Conservation (phyloP, 2,888 invertebrate genomes). For the Plebejus melissa region DNA sequence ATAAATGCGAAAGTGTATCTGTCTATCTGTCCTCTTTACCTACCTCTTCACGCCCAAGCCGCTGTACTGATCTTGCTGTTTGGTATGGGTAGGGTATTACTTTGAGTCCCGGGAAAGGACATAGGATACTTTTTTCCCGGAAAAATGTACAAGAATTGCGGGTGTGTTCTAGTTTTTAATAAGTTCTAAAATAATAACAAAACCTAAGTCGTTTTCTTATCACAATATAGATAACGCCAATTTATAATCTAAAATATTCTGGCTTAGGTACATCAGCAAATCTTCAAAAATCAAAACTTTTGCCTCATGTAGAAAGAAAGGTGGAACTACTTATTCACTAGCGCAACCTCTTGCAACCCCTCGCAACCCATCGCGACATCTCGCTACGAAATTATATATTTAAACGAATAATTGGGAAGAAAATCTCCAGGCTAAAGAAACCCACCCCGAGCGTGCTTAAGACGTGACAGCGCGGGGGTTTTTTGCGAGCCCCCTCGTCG, state of each 20-base stretch:
- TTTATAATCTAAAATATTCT: neutral
- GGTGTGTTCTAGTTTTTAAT: too few relatives aligned
- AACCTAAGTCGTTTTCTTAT: too few relatives aligned
- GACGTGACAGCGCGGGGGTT: slow-evolving; percentile 61
- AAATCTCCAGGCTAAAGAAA: slow-evolving; percentile 29
- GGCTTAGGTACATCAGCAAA: neutral
- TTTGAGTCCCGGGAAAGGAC: too few relatives aligned
- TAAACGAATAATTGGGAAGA: slow-evolving; percentile 15
- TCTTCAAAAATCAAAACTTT: neutral
- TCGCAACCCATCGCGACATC: neutral
- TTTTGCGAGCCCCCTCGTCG: slow-evolving; percentile 68
- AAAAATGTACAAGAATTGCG: too few relatives aligned
- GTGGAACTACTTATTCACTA: neutral
- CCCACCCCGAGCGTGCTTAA: slow-evolving; percentile 40
- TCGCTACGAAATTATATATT: neutral
- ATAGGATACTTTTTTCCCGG: too few relatives aligned
- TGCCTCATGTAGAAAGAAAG: neutral
- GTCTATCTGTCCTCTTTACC: too few relatives aligned
- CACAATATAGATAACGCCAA: too few relatives aligned
- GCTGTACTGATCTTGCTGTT: too few relatives aligned
- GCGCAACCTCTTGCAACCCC: neutral
- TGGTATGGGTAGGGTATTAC: too few relatives aligned
- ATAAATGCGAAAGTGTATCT: too few relatives aligned
- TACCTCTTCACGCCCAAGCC: too few relatives aligned
- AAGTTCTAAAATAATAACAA: too few relatives aligned